Percentiles rank a stretch among this genome's conserved stretches.
phyloP scores from a whole-genome alignment of 2,113 vertebrate species.

The Clarias macrocephalus region DNA sequence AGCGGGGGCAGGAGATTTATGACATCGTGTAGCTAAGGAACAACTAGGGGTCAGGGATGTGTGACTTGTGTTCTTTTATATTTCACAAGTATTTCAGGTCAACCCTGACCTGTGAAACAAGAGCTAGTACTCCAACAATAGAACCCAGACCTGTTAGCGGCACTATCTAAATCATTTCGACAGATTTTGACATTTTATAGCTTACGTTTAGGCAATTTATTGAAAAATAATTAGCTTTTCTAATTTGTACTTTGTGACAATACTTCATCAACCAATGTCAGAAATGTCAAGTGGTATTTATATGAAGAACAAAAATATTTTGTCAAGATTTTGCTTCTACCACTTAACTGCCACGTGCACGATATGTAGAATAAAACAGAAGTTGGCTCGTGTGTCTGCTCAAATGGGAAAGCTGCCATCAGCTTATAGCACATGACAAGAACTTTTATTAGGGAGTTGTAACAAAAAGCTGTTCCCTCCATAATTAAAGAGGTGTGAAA shows the following conservation, averaged over 20 bases:
- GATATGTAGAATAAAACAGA: not conserved
- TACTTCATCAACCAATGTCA: not conserved
- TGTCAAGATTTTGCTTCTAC: not conserved
- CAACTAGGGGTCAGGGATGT: constrained; percentile 72
- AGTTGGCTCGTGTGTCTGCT: not conserved
- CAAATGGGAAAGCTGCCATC: constrained; percentile 27
- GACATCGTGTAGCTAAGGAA: constrained; percentile 64
- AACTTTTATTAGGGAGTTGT: constrained; percentile 13
- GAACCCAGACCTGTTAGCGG: constrained; percentile 31
- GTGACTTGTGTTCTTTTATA: constrained; percentile 67
- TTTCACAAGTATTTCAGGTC: constrained; percentile 63
- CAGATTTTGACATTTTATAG: constrained; percentile 17
- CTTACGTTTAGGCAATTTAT: not conserved
- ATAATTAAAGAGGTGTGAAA: constrained; percentile 26
- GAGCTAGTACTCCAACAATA: constrained; percentile 57
- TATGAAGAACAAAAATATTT: not conserved
- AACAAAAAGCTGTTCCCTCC: constrained; percentile 5
- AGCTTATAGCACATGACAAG: constrained; percentile 10
- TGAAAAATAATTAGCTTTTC: not conserved
- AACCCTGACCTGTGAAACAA: constrained; percentile 67
- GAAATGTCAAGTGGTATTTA: constrained; percentile 13
- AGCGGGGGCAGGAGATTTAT: constrained; percentile 67
- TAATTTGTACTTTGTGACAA: constrained; percentile 13
- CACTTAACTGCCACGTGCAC: not conserved
- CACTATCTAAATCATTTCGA: constrained; percentile 30